Evolutionary conservation across 2,113 vertebrate species (phyloP).

Genomic region (Amphilophus citrinellus): DNA sequence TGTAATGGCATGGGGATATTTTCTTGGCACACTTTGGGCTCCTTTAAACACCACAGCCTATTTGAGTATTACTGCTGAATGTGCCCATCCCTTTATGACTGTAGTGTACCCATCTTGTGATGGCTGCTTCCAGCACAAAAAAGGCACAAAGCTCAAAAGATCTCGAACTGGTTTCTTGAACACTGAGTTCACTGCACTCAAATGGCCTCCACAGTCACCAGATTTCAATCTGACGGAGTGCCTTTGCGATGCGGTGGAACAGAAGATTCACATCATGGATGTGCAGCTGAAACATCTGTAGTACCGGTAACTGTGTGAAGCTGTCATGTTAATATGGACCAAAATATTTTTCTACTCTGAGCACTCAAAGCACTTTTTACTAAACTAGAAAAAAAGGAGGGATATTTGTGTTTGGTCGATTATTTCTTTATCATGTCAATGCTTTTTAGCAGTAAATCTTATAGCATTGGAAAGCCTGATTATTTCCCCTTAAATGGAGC

Average conservation of each 20-base stretch:
- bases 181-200: neutral
- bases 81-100: neutral
- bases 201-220: neutral
- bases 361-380: too few relatives aligned
- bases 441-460: too few relatives aligned
- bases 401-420: too few relatives aligned
- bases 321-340: neutral
- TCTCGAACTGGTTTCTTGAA: neutral
- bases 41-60: neutral
- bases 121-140: fast-evolving
- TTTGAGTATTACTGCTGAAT: neutral
- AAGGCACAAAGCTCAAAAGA: too few relatives aligned
- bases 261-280: neutral
- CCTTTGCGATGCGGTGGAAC: neutral
- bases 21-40: neutral
- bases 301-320: neutral
- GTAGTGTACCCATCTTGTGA: neutral
- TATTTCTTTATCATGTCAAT: too few relatives aligned
- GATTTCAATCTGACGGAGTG: fast-evolving
- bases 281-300: neutral
- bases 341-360: too few relatives aligned
- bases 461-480: too few relatives aligned
- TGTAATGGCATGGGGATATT: neutral
- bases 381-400: too few relatives aligned
- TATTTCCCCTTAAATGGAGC: too few relatives aligned